These are phyloP conservation scores for Pluvialis apricaria DNA, from an alignment of 2,113 vertebrate species.

Conservation along the genomic window DNA sequence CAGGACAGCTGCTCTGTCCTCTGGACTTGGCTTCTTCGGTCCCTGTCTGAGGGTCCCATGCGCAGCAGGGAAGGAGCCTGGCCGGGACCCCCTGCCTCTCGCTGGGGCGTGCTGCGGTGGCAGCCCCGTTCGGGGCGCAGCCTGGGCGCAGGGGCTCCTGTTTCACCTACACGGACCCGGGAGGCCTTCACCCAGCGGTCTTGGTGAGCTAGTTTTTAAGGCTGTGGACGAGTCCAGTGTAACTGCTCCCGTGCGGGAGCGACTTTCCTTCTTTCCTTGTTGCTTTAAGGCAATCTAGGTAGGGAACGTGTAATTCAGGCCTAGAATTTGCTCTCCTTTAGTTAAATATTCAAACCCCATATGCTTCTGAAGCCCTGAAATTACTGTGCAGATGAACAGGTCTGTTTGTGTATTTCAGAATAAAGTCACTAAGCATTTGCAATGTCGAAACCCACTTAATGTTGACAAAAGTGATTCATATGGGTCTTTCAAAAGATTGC, in stretches of 20 bases:
- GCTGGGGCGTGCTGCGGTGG: not conserved
- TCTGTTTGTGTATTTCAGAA: not conserved
- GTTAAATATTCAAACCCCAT: not conserved
- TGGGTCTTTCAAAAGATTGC: not conserved
- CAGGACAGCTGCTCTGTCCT: not conserved
- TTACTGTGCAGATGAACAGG: not conserved
- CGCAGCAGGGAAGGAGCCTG: not conserved
- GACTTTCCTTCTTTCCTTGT: not conserved
- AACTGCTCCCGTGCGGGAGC: not conserved
- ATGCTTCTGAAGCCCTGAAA: not conserved
- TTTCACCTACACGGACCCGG: not conserved
- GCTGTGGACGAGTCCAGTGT: not conserved
- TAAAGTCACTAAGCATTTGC: not conserved
- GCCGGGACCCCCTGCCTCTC: not conserved
- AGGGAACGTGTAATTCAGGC: not conserved
- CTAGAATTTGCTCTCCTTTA: not conserved
- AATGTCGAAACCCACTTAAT: not conserved
- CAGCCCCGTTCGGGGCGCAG: not conserved
- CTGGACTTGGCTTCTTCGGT: not conserved
- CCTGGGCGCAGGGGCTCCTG: not conserved
- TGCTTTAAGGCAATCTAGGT: not conserved
- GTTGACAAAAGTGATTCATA: slow-evolving; percentile 9
- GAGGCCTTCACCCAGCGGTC: not conserved
- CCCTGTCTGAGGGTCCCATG: not conserved
- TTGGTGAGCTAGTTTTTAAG: slow-evolving; percentile 3